Evolutionary conservation across 2,113 vertebrate genomes (phyloP).

Genomic region (Cepphus grylle): DNA sequence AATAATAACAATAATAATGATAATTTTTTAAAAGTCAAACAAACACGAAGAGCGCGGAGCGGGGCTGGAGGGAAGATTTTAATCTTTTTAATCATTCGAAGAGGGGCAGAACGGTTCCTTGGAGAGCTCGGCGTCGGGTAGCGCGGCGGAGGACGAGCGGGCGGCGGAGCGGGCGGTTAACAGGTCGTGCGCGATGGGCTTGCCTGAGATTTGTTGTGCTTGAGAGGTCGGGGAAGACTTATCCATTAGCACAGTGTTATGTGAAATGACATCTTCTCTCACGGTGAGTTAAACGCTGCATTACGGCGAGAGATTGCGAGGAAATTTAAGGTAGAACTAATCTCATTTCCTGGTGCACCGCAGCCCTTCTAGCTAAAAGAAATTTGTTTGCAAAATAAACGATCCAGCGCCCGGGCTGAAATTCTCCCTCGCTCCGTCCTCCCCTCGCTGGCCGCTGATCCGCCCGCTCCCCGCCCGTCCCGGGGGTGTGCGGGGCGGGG

Average conservation of each 20-base stretch:
- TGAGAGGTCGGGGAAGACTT: conserved; percentile 61
- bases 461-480: neutral
- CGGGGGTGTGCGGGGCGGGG: neutral
- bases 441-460: neutral
- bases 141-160: neutral
- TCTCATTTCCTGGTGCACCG: conserved; percentile 74
- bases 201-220: conserved; percentile 47
- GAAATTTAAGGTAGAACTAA: conserved; percentile 85
- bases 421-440: neutral
- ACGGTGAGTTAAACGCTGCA: conserved; percentile 81
- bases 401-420: neutral
- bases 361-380: neutral
- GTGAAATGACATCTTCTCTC: conserved; percentile 81
- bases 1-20: neutral
- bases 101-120: neutral
- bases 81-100: neutral
- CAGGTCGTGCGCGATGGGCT: conserved; percentile 27
- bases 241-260: conserved; percentile 68
- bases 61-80: neutral
- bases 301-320: conserved; percentile 76
- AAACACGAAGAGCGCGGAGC: neutral
- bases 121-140: neutral
- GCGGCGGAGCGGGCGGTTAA: neutral
- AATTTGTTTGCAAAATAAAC: conserved; percentile 33
- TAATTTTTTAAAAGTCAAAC: neutral